Evolutionary conservation across 2,888 invertebrate genomes (phyloP).

Genomic region (Coremacera marginata): DNA sequence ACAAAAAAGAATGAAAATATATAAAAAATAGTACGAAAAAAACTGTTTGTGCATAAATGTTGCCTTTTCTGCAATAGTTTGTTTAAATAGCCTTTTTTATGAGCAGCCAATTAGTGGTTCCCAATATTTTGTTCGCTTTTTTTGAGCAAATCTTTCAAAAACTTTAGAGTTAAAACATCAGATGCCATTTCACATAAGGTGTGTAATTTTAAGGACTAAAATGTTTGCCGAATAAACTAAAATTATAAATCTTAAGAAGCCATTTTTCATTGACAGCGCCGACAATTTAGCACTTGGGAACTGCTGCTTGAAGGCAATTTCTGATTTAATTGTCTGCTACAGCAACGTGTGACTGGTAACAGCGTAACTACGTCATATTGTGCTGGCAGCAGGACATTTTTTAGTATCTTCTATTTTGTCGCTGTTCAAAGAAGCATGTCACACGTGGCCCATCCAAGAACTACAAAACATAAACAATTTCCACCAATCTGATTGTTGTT

Average conservation of each 20-base stretch:
- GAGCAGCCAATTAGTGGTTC: background rate
- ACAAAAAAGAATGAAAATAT: background rate
- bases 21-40: background rate
- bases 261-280: no score
- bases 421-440: no score
- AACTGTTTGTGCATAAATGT: background rate
- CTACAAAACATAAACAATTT: background rate
- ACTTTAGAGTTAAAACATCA: no score
- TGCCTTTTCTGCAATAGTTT: conserved; percentile 15
- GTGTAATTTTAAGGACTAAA: no score
- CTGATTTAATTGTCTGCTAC: background rate
- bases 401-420: no score
- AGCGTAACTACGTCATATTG: no score
- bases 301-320: background rate
- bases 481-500: background rate
- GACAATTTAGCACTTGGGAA: background rate
- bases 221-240: no score
- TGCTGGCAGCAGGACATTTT: no score
- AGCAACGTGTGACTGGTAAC: no score
- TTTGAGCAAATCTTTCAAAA: no score
- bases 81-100: background rate
- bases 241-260: no score
- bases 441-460: background rate
- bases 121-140: background rate
- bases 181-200: no score